Conservation (phyloP, 2,113 vertebrate genomes). For the Taxidea taxus region DNA sequence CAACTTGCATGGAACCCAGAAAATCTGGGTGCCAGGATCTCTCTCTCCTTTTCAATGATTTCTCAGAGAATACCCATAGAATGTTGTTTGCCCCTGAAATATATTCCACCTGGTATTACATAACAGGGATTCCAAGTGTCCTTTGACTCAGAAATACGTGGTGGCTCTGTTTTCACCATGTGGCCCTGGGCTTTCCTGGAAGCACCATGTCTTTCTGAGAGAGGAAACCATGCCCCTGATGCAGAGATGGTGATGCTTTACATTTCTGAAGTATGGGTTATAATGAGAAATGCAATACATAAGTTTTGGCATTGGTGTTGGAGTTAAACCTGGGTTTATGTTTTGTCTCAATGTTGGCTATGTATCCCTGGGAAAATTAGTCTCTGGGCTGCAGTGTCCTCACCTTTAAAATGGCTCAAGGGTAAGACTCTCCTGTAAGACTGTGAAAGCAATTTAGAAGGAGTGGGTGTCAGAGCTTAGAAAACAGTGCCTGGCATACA, state of each 20-base stretch:
- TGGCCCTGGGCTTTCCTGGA: not conserved
- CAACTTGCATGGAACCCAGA: accelerated
- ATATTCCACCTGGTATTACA: not conserved
- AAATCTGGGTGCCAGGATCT: not conserved
- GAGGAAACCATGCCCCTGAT: no score
- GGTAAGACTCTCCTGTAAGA: not conserved
- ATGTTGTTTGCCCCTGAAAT: not conserved
- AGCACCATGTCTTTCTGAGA: accelerated
- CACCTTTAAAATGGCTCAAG: not conserved
- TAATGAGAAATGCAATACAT: not conserved
- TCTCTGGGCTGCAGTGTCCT: not conserved
- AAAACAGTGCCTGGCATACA: not conserved
- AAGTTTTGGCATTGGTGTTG: not conserved
- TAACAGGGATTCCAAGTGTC: not conserved
- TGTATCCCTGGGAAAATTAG: not conserved
- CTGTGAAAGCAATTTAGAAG: not conserved
- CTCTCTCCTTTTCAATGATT: not conserved
- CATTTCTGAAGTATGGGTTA: no score
- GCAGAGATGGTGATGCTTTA: accelerated
- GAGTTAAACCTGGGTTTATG: not conserved
- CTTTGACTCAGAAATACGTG: not conserved
- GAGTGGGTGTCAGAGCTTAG: no score
- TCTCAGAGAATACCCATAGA: not conserved
- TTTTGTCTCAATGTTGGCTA: not conserved
- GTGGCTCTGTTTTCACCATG: not conserved